phyloP scores from a whole-genome alignment of 2,888 invertebrate species.

The Macaria notata region DNA sequence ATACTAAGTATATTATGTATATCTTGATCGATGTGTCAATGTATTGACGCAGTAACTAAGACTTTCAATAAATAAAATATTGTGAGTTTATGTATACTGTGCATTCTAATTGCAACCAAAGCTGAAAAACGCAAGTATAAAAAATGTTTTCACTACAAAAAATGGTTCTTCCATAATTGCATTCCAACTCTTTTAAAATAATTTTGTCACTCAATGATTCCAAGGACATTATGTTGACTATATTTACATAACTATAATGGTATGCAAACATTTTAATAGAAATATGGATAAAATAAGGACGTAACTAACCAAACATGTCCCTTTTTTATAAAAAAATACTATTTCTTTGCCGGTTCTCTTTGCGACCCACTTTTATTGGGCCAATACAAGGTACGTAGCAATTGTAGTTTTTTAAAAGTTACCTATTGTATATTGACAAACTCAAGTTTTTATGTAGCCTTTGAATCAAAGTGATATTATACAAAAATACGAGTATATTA shows the following conservation, averaged over 20 bases:
- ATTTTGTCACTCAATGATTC: conserved; percentile 3
- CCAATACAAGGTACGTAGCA: conserved; percentile 4
- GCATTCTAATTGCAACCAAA: no score
- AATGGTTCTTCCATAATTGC: neutral
- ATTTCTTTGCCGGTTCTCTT: conserved; percentile 29
- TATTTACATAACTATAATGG: conserved; percentile 44
- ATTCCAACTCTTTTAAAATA: neutral
- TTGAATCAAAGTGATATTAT: no score
- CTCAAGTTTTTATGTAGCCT: no score
- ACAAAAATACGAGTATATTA: no score
- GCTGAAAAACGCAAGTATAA: no score
- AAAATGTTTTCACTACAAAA: no score
- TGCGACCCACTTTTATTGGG: conserved; percentile 22
- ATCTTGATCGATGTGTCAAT: no score
- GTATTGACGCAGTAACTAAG: no score
- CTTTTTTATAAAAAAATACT: conserved; percentile 26
- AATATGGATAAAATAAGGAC: conserved; percentile 39
- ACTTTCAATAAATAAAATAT: no score
- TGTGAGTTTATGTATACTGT: no score
- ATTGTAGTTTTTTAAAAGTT: conserved; percentile 6
- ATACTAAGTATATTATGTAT: no score
- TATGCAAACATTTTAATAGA: conserved; percentile 53
- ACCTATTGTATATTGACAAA: no score
- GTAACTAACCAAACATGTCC: conserved; percentile 19
- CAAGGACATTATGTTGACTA: conserved; percentile 22